phyloP scores from a whole-genome alignment of 2,797 vertebrate genomes.

The Xenentodon cancila region DNA sequence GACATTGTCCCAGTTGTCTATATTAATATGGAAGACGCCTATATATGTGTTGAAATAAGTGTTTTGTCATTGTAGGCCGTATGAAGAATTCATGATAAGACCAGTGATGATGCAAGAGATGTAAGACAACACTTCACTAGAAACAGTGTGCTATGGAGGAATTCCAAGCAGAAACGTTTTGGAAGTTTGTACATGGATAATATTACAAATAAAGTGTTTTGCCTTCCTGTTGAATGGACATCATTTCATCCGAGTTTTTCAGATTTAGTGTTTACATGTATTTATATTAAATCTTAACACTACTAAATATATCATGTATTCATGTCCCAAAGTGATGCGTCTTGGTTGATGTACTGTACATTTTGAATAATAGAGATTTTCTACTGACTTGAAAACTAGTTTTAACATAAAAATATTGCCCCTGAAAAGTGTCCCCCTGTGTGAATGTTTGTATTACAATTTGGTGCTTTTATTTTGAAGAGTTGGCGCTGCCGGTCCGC shows the following conservation, averaged over 20 bases:
- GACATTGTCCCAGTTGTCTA: neutral
- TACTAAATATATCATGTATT: no score
- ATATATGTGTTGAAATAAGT: neutral
- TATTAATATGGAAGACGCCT: neutral
- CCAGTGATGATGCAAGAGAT: neutral
- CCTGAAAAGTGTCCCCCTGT: no score
- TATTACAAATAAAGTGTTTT: slow-evolving; percentile 48
- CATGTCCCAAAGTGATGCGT: no score
- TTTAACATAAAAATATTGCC: no score
- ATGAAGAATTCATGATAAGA: neutral
- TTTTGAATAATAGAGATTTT: no score
- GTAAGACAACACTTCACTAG: neutral
- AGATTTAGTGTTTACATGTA: no score
- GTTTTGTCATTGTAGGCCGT: neutral
- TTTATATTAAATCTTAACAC: no score
- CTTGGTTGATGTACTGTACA: no score
- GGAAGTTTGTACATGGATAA: slow-evolving; percentile 32
- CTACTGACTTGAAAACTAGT: no score
- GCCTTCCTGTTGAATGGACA: neutral
- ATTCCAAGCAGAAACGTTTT: neutral
- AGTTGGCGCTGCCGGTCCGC: neutral
- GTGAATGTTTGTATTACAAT: no score
- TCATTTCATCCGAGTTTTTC: neutral
- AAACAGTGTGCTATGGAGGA: slow-evolving; percentile 1
- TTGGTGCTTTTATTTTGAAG: slow-evolving; percentile 14